These are phyloP conservation scores for Gonioctena quinquepunctata DNA, from an alignment of 1,140 invertebrate genomes.

Conservation along the genomic window DNA sequence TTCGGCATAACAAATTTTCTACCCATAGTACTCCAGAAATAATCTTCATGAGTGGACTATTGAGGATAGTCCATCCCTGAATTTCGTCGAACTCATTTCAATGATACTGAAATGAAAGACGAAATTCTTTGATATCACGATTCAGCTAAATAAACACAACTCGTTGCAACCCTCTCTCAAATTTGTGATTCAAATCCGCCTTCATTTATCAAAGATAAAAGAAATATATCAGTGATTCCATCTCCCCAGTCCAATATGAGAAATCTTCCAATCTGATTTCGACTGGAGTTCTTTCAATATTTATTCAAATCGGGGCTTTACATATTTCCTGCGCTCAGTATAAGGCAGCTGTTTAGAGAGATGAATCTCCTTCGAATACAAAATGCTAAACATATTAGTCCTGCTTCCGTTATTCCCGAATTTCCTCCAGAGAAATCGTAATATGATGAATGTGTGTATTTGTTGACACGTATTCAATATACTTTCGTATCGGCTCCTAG, in stretches of 20 bases:
- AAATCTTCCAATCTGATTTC: background rate
- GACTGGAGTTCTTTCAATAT: background rate
- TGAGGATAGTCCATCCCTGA: too few species aligned
- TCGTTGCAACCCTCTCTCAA: background rate
- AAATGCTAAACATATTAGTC: background rate
- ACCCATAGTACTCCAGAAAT: too few species aligned
- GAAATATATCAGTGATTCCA: background rate
- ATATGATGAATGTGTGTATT: background rate
- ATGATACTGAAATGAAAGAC: too few species aligned
- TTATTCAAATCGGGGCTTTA: background rate
- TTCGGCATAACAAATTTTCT: too few species aligned
- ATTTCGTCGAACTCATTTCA: too few species aligned
- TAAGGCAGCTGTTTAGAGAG: background rate
- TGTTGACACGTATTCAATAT: too few species aligned
- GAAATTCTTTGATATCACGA: too few species aligned
- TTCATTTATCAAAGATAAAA: background rate
- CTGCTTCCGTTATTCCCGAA: background rate
- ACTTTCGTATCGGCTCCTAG: too few species aligned
- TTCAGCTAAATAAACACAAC: too few species aligned
- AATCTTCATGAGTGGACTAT: too few species aligned
- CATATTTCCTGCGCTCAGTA: background rate
- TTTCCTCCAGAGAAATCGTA: background rate
- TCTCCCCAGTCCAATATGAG: background rate
- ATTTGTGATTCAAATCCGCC: background rate
- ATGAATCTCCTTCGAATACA: background rate